Percentiles rank a stretch among this genome's conserved stretches.
Conservation (phyloP, 2,888 invertebrate species). For the Ecliptopera silaceata region DNA sequence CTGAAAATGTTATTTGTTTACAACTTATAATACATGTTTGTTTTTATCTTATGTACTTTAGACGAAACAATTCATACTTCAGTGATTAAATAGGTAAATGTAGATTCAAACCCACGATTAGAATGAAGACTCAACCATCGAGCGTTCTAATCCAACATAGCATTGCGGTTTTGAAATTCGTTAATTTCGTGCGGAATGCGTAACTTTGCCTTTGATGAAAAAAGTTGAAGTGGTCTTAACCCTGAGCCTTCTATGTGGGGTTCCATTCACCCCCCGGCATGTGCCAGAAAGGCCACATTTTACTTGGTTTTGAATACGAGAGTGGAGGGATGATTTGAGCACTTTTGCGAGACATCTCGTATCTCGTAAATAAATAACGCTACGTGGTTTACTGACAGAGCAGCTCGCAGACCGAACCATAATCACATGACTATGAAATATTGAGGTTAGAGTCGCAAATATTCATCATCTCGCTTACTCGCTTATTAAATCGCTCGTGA, state of each 20-base stretch:
- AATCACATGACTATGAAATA: too few species aligned
- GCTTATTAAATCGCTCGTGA: too few species aligned
- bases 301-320: conserved; percentile 16
- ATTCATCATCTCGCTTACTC: too few species aligned
- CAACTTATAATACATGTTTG: too few species aligned
- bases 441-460: too few species aligned
- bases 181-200: conserved; percentile 27
- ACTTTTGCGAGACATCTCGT: neutral
- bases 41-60: too few species aligned
- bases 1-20: neutral
- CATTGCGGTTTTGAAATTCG: conserved; percentile 27
- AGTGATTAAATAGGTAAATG: too few species aligned
- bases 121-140: too few species aligned
- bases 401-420: neutral
- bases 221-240: conserved; percentile 29
- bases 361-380: neutral
- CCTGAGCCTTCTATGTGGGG: conserved; percentile 8
- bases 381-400: too few species aligned
- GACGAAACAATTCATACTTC: too few species aligned
- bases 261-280: conserved; percentile 6
- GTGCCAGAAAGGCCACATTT: conserved; percentile 9
- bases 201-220: conserved; percentile 30
- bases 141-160: neutral
- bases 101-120: neutral
- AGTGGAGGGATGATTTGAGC: neutral